Evolutionary conservation across 1,140 invertebrate genomes (phyloP).

Genomic region (Tetragonula clypearis): DNA sequence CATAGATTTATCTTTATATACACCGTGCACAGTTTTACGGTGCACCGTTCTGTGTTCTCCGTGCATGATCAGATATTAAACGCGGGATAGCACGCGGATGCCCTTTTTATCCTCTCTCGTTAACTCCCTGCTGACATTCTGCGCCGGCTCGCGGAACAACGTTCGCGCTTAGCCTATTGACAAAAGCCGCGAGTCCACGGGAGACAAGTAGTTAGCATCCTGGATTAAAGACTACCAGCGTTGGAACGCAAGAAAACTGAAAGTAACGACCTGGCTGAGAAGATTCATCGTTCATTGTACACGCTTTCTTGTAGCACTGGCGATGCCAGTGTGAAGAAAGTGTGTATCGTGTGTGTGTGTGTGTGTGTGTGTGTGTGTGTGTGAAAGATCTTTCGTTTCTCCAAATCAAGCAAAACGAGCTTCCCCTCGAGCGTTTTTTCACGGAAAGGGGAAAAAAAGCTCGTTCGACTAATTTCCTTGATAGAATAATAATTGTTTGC

Average conservation of each 20-base stretch:
- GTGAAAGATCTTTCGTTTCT: not conserved
- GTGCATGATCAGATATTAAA: slow-evolving; percentile 57
- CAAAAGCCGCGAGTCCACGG: not conserved
- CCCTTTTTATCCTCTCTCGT: slow-evolving; percentile 51
- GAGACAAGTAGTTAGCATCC: not conserved
- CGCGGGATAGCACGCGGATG: slow-evolving; percentile 40
- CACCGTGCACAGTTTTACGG: slow-evolving; percentile 21
- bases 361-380: not conserved
- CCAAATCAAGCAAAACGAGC: not conserved
- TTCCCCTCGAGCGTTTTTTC: not conserved
- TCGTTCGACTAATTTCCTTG: slow-evolving; percentile 23
- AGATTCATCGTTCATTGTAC: not conserved
- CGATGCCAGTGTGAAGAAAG: not conserved
- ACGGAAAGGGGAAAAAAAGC: not conserved
- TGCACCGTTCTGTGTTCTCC: slow-evolving; percentile 26
- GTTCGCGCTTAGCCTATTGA: slow-evolving; percentile 5
- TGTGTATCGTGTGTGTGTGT: not conserved
- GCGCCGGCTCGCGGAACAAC: not conserved
- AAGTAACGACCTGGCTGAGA: not conserved
- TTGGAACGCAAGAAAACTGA: not conserved
- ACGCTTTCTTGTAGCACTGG: not conserved
- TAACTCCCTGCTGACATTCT: slow-evolving; percentile 38
- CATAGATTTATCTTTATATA: slow-evolving; percentile 50
- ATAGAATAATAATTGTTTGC: slow-evolving; percentile 30
- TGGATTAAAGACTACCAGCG: not conserved